These are phyloP conservation scores for Eulimnadia texana DNA, from an alignment of 1,140 invertebrate genomes.

Conservation along the genomic window DNA sequence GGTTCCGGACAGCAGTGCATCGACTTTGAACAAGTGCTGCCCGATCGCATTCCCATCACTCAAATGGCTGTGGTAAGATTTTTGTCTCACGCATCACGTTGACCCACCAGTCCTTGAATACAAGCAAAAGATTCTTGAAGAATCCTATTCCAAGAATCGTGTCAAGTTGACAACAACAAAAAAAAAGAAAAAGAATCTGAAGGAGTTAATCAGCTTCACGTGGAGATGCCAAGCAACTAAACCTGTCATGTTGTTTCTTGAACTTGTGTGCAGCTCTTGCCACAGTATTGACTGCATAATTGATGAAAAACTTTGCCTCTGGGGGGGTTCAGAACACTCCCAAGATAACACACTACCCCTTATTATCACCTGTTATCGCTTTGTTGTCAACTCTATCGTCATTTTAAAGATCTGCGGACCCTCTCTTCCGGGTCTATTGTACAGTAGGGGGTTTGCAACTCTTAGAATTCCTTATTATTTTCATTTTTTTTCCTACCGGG, in stretches of 20 bases:
- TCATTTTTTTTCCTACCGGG: background rate
- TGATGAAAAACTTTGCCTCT: background rate
- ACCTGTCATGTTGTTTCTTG: no score
- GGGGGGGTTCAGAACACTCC: background rate
- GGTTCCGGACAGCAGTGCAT: slow-evolving; percentile 87
- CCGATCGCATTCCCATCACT: slow-evolving; percentile 74
- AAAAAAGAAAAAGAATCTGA: no score
- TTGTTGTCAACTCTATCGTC: no score
- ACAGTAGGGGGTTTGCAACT: no score
- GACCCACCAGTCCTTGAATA: slow-evolving; percentile 11
- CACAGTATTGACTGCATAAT: background rate
- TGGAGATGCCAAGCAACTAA: no score
- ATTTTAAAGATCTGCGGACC: no score
- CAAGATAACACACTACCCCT: no score
- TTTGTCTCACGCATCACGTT: background rate
- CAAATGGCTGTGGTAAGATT: slow-evolving; percentile 54
- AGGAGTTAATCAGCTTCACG: no score
- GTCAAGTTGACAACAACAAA: background rate
- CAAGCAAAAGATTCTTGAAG: background rate
- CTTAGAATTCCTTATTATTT: no score
- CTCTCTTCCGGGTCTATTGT: no score
- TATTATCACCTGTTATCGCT: no score
- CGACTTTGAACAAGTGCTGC: slow-evolving; percentile 82
- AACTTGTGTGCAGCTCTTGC: no score
- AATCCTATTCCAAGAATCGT: background rate